Evolutionary conservation across 2,888 invertebrate genomes (phyloP).

Genomic region (Aphodius granarius): DNA sequence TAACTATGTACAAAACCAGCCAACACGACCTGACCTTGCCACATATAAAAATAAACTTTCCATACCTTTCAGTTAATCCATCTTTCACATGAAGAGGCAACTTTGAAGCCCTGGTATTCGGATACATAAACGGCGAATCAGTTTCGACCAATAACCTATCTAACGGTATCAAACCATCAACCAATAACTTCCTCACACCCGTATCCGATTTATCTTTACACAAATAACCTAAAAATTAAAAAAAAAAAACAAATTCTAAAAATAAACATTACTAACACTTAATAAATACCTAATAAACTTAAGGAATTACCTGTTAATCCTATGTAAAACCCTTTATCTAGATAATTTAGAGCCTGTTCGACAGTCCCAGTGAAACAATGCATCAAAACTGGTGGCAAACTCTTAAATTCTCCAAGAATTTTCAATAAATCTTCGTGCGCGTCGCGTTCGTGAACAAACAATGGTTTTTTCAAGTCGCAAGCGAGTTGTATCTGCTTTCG

Average conservation of each 20-base stretch:
- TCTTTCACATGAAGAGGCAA: constrained; percentile 86
- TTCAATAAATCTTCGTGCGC: constrained; percentile 84
- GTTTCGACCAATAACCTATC: constrained; percentile 88
- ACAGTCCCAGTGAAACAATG: constrained; percentile 91
- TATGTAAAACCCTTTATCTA: constrained; percentile 83
- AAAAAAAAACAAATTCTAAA: constrained; percentile 19
- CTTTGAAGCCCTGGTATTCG: constrained; percentile 91
- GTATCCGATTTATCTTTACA: constrained; percentile 93
- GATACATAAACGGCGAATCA: constrained; percentile 96
- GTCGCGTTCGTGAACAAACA: constrained; percentile 90
- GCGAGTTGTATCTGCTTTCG: constrained; percentile 86
- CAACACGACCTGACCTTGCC: background rate
- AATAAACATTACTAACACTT: background rate
- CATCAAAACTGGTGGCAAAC: constrained; percentile 79
- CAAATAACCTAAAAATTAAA: constrained; percentile 64
- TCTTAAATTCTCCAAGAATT: constrained; percentile 62
- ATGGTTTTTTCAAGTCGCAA: constrained; percentile 81
- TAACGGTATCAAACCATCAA: constrained; percentile 78
- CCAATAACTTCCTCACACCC: constrained; percentile 81
- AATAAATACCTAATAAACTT: background rate
- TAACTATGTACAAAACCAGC: background rate
- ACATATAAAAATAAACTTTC: background rate
- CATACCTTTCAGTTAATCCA: constrained; percentile 78
- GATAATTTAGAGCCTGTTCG: constrained; percentile 80
- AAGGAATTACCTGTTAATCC: constrained; percentile 69